Percentiles rank a stretch among this genome's conserved stretches.
These are phyloP conservation scores for Torymus tubicola DNA, from an alignment of 2,888 invertebrate genomes.

Conservation along the genomic window DNA sequence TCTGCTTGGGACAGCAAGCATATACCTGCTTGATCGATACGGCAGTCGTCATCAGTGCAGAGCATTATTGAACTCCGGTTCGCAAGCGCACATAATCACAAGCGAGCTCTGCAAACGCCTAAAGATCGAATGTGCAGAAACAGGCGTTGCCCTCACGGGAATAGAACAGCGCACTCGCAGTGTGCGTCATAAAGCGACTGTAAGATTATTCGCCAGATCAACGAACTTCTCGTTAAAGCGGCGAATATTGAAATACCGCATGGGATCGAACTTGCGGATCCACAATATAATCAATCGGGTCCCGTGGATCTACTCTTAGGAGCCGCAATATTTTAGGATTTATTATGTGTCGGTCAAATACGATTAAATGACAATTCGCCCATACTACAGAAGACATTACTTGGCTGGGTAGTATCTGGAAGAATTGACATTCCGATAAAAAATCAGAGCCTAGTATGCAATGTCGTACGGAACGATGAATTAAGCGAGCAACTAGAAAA, in stretches of 20 bases:
- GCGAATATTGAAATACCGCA: conserved; percentile 29
- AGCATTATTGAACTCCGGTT: too few relatives aligned
- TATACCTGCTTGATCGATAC: too few relatives aligned
- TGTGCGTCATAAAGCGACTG: neutral
- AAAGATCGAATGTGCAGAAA: neutral
- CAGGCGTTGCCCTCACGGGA: neutral
- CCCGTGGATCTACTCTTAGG: conserved; percentile 30
- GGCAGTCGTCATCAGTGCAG: too few relatives aligned
- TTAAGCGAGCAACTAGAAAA: neutral
- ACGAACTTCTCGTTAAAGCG: too few relatives aligned
- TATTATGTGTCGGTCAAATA: conserved; percentile 22
- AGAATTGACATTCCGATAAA: neutral
- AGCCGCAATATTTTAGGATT: too few relatives aligned
- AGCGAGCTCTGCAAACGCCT: too few relatives aligned
- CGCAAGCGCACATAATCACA: too few relatives aligned
- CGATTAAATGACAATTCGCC: neutral
- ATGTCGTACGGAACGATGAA: too few relatives aligned
- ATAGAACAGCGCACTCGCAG: conserved; percentile 7
- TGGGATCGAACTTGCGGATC: conserved; percentile 40
- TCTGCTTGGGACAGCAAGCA: neutral
- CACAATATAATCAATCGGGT: conserved; percentile 1
- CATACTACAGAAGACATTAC: conserved; percentile 30
- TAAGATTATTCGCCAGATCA: too few relatives aligned
- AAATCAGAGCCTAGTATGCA: too few relatives aligned
- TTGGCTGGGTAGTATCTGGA: too few relatives aligned